phyloP scores from a whole-genome alignment of 1,140 invertebrate genomes.

The Zaprionus ornatus region DNA sequence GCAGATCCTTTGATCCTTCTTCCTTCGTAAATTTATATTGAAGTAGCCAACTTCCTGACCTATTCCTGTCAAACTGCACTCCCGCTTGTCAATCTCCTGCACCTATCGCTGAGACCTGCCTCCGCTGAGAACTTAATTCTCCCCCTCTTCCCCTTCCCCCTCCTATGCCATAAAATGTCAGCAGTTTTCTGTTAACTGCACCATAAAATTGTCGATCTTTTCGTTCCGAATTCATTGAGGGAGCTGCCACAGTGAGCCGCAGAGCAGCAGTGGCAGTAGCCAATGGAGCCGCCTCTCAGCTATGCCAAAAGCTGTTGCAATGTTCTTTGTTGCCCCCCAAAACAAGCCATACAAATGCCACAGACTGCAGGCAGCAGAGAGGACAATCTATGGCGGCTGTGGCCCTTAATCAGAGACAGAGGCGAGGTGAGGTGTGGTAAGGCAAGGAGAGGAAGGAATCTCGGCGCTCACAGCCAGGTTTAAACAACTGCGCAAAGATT shows the following conservation, averaged over 20 bases:
- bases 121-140: background rate
- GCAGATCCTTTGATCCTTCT: too few species aligned
- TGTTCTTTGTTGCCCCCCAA: slow-evolving; percentile 53
- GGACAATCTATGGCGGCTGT: slow-evolving; percentile 59
- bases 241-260: background rate
- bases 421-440: background rate
- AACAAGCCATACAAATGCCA: slow-evolving; percentile 59
- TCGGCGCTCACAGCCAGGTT: slow-evolving; percentile 34
- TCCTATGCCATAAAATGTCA: background rate
- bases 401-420: slow-evolving; percentile 75
- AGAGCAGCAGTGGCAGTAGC: background rate
- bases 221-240: slow-evolving; percentile 10
- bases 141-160: background rate
- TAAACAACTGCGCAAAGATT: slow-evolving; percentile 80
- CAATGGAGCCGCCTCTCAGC: slow-evolving; percentile 36
- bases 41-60: background rate
- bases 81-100: too few species aligned
- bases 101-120: background rate
- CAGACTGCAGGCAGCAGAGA: slow-evolving; percentile 8
- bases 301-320: slow-evolving; percentile 77
- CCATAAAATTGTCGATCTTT: slow-evolving; percentile 7
- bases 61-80: background rate
- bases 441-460: slow-evolving; percentile 31
- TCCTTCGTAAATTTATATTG: too few species aligned
- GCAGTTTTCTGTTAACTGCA: background rate